phyloP scores from a whole-genome alignment of 1,140 invertebrate genomes.

The Drosophila varians region DNA sequence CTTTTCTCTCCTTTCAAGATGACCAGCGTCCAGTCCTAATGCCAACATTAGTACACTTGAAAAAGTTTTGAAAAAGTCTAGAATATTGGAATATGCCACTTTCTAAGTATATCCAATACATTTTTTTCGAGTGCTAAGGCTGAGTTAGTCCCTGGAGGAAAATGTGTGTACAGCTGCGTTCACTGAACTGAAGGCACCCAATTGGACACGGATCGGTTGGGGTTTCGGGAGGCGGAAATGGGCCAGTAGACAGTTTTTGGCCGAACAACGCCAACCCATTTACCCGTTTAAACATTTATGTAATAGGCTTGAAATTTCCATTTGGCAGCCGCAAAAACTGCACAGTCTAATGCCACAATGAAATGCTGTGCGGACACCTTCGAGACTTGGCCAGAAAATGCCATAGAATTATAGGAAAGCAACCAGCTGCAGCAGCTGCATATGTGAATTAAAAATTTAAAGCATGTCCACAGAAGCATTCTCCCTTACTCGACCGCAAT shows the following conservation, averaged over 20 bases:
- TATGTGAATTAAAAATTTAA: conserved; percentile 65
- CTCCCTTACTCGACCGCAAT: conserved; percentile 52
- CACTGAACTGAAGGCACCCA: conserved; percentile 51
- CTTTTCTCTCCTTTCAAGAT: conserved; percentile 15
- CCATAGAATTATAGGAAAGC: background rate
- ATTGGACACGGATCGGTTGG: conserved; percentile 23
- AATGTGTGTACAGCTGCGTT: conserved; percentile 76
- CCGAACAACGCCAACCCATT: conserved; percentile 57
- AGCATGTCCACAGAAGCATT: conserved; percentile 41
- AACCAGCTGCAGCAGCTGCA: conserved; percentile 34
- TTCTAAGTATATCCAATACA: too few relatives aligned
- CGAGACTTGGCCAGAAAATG: background rate
- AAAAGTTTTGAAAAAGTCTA: background rate
- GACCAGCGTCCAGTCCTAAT: conserved; percentile 39
- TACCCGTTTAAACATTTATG: conserved; percentile 76
- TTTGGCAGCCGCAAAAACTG: conserved; percentile 67
- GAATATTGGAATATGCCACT: background rate
- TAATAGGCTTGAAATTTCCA: conserved; percentile 78
- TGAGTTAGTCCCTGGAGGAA: conserved; percentile 50
- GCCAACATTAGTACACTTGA: conserved; percentile 18
- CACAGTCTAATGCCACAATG: conserved; percentile 51
- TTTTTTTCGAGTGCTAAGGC: conserved; percentile 35
- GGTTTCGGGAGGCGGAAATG: background rate
- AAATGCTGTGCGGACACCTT: conserved; percentile 27
- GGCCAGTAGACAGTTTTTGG: conserved; percentile 48